These are phyloP conservation scores for Campoplex capitator DNA, from an alignment of 2,888 invertebrate species.

Conservation along the genomic window DNA sequence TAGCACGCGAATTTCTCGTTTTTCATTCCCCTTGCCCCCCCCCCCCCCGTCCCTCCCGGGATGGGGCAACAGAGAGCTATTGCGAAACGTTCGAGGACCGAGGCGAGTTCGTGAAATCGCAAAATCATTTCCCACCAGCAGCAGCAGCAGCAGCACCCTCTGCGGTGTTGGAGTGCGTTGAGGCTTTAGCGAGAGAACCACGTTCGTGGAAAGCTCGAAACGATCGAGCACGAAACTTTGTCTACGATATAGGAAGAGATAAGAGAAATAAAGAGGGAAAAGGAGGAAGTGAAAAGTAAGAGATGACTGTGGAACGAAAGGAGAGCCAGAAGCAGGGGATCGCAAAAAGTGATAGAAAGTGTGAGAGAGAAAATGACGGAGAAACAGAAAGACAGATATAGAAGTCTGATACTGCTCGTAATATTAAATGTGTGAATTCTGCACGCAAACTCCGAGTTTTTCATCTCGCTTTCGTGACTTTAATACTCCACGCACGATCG, in stretches of 20 bases:
- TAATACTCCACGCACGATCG: not conserved
- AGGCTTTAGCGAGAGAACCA: slow-evolving; percentile 4
- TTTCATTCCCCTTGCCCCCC: slow-evolving; percentile 35
- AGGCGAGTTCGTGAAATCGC: slow-evolving; percentile 56
- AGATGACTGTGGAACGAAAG: not conserved
- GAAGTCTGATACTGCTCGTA: slow-evolving; percentile 41
- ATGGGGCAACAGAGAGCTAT: slow-evolving; percentile 33
- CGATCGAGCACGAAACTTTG: slow-evolving; percentile 56
- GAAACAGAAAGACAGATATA: slow-evolving; percentile 53
- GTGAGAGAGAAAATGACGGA: not conserved
- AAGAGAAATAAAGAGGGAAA: not conserved
- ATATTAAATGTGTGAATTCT: slow-evolving; percentile 48
- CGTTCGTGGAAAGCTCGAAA: slow-evolving; percentile 29
- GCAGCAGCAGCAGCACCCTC: not conserved
- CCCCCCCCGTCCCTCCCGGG: not conserved
- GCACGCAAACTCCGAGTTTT: slow-evolving; percentile 45
- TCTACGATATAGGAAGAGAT: slow-evolving; percentile 16
- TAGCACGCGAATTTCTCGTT: slow-evolving; percentile 64
- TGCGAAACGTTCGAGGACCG: slow-evolving; percentile 61
- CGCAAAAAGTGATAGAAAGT: not conserved
- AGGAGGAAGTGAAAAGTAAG: not conserved
- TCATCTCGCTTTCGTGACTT: slow-evolving; percentile 9
- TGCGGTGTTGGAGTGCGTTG: slow-evolving; percentile 11
- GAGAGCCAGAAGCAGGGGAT: not conserved
- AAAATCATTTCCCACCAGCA: slow-evolving; percentile 60